These are phyloP conservation scores for Sebastes vulpes DNA, from an alignment of 2,797 vertebrate species.

Conservation along the genomic window DNA sequence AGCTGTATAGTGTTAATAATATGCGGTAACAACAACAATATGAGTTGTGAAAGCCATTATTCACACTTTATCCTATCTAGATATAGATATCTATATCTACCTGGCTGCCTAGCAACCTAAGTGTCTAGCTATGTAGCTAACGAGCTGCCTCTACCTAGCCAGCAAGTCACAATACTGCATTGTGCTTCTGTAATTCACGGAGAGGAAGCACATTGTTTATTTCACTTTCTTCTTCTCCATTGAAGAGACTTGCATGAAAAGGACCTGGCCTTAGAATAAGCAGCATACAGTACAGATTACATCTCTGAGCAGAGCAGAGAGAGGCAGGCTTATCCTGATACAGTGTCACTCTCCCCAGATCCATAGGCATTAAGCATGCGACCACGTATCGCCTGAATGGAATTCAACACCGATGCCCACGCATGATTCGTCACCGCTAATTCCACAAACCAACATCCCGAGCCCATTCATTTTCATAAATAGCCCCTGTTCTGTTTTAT, in stretches of 20 bases:
- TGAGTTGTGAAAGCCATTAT: neutral
- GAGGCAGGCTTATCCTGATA: conserved; percentile 62
- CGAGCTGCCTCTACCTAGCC: neutral
- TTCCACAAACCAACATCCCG: conserved; percentile 64
- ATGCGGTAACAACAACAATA: neutral
- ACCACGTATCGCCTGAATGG: conserved; percentile 56
- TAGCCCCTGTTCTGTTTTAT: conserved; percentile 47
- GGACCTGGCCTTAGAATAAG: conserved; percentile 38
- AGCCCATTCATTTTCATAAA: conserved; percentile 69
- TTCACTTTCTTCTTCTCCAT: conserved; percentile 6
- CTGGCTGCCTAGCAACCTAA: neutral
- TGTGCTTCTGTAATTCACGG: conserved; percentile 12
- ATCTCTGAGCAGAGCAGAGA: conserved; percentile 58
- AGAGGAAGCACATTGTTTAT: conserved; percentile 5
- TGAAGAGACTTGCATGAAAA: conserved; percentile 20
- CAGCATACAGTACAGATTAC: conserved; percentile 55
- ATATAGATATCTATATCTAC: neutral
- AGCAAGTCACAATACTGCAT: neutral
- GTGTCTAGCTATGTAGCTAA: neutral
- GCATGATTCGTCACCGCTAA: conserved; percentile 67
- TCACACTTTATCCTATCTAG: neutral
- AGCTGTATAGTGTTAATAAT: neutral
- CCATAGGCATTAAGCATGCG: conserved; percentile 34
- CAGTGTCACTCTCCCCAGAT: conserved; percentile 48
- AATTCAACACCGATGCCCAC: conserved; percentile 58